Evolutionary conservation across 2,113 vertebrate species (phyloP).

Genomic region (Brachyhypopomus occidentalis): DNA sequence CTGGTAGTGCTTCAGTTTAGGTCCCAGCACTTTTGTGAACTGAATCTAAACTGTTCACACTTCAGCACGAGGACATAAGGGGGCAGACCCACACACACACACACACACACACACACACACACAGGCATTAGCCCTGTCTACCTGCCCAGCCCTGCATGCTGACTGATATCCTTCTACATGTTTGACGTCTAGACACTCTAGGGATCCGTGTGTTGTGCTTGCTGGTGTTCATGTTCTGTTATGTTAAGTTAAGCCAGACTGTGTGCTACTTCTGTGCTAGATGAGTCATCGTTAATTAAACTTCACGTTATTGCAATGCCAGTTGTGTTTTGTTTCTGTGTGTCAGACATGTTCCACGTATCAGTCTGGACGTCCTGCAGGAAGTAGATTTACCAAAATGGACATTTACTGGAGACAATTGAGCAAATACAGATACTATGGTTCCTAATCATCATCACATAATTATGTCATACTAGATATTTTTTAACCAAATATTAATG

Average conservation of each 20-base stretch:
- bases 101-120: neutral
- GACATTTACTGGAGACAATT: too few relatives aligned
- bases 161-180: conserved; percentile 36
- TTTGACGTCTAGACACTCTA: conserved; percentile 56
- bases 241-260: conserved; percentile 44
- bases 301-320: conserved; percentile 31
- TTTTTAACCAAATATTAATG: too few relatives aligned
- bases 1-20: neutral
- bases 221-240: conserved; percentile 53
- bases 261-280: conserved; percentile 65
- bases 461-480: too few relatives aligned
- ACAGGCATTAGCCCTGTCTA: too few relatives aligned
- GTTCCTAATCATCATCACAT: too few relatives aligned
- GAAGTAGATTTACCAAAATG: neutral
- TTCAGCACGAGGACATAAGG: neutral
- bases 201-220: conserved; percentile 60
- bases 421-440: too few relatives aligned
- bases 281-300: conserved; percentile 53
- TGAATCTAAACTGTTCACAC: neutral
- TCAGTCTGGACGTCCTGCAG: neutral
- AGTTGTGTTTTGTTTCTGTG: conserved; percentile 31
- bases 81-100: too few relatives aligned
- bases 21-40: neutral
- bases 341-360: neutral
- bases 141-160: too few relatives aligned